Conservation (phyloP, 2,797 vertebrate species). For the Darevskia mixta region DNA sequence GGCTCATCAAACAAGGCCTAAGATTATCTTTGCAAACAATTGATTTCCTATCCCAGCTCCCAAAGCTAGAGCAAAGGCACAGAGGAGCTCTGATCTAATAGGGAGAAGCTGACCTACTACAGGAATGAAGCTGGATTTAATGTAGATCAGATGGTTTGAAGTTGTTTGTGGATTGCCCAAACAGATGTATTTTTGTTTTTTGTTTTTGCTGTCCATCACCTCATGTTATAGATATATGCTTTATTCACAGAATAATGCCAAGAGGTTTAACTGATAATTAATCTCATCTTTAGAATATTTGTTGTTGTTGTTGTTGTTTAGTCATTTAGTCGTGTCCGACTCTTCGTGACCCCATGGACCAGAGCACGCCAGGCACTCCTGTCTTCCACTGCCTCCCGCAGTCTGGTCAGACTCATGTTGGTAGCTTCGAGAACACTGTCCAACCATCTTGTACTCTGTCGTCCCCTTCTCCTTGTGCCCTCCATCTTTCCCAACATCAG, state of each 20-base stretch:
- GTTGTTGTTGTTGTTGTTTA: too few species aligned
- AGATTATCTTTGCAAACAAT: not conserved
- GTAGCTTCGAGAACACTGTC: too few species aligned
- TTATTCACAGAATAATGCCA: conserved; percentile 33
- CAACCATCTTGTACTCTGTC: too few species aligned
- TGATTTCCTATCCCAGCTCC: not conserved
- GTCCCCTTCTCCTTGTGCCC: too few species aligned
- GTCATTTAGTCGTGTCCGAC: too few species aligned
- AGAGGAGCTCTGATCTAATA: not conserved
- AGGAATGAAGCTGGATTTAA: not conserved
- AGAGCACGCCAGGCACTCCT: too few species aligned
- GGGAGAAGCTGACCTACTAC: not conserved
- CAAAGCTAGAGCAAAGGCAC: not conserved
- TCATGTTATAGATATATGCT: conserved; percentile 29
- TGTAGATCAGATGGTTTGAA: not conserved
- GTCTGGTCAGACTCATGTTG: too few species aligned
- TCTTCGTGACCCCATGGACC: too few species aligned
- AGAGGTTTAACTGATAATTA: conserved; percentile 39
- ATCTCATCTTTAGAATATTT: conserved; percentile 43
- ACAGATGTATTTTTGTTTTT: not conserved
- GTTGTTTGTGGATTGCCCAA: not conserved
- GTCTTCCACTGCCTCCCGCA: too few species aligned
- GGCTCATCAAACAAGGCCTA: not conserved
- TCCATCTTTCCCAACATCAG: too few species aligned
- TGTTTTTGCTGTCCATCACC: not conserved